Base-by-base conservation (phyloP, 2,888 invertebrate species). In the Ptychoptera contaminata region DNA sequence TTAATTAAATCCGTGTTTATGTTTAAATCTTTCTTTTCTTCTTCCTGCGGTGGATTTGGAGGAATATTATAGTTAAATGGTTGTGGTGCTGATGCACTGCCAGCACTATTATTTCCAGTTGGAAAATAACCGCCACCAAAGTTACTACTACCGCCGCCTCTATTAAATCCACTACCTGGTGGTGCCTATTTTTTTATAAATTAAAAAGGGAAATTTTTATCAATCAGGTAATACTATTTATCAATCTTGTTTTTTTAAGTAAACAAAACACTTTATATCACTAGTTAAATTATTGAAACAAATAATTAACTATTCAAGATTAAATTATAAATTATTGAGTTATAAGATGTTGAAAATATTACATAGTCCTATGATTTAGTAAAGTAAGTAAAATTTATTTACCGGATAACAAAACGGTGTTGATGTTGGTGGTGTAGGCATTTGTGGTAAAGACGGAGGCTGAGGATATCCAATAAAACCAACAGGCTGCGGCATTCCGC, bases 401-500 rank as follows among this genome's bases (percentile, higher is more conserved):
- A 23, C 23, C 23, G 65, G 84, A 65, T 83, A 85, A 55, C 68
- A 73, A 56, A 82, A 84, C 1, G 80, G 77, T 48, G 67, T 70
- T 46, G 56, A 67, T 35, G 65, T 67, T 14, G 70, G 70, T 1
- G 72, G 71, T n/a, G 66, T 55, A 1, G 71, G 68, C 63, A 67
- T 53, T 40, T 65, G 61, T 2, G 82, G 79, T 54, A 82, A 62
- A 9, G 72, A 59, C 2, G 85, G 83, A 46, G 78, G 73, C 48
- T 73, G 75, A 2, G 88, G 86, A 62, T 74, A 88, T 1, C 84
- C 87, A 51, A 85, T 77, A 59, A 90, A 90, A 1, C 88, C 88
- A 45, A 79, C 75, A 6, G 84, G 81, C 6, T 74, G 72, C 12
- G 49, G 50, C 41, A 61, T 61, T 51, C 62, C 58, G 15, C 68